phyloP scores from a whole-genome alignment of 2,797 vertebrate genomes.

The Sternarchorhynchus goeldii region DNA sequence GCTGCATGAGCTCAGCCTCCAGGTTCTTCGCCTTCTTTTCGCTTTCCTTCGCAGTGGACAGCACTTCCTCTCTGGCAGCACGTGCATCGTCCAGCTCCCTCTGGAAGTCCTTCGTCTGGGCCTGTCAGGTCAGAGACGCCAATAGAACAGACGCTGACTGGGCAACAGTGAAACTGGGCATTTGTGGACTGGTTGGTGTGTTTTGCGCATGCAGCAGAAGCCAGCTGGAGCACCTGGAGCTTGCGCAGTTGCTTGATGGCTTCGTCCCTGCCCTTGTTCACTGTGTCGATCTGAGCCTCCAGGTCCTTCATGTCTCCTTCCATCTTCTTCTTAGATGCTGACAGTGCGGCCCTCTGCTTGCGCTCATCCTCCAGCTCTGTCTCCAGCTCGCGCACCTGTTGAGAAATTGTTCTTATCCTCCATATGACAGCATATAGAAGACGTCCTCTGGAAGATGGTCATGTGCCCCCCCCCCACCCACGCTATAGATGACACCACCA shows the following conservation, averaged over 20 bases:
- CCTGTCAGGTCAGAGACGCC: constrained; percentile 68
- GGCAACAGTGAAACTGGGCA: too few species aligned
- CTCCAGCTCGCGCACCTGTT: constrained; percentile 92
- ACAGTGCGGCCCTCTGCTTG: constrained; percentile 84
- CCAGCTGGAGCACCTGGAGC: constrained; percentile 77
- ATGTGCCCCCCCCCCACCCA: too few species aligned
- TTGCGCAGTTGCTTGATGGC: constrained; percentile 93
- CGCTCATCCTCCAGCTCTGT: constrained; percentile 92
- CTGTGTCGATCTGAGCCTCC: constrained; percentile 89
- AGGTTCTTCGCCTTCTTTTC: constrained; percentile 90
- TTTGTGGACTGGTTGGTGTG: background rate
- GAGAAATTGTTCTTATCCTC: background rate
- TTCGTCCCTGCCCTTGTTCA: constrained; percentile 88
- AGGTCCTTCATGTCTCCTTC: constrained; percentile 91
- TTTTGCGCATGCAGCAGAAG: too few species aligned
- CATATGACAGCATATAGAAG: background rate
- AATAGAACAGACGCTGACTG: background rate
- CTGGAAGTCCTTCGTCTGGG: constrained; percentile 94
- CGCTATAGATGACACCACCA: too few species aligned
- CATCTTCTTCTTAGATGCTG: constrained; percentile 89
- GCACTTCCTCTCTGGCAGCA: constrained; percentile 86
- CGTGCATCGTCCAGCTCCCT: constrained; percentile 92
- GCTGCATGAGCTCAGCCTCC: constrained; percentile 89
- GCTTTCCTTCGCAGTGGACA: constrained; percentile 87
- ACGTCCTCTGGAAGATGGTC: background rate